A percentile compares a stretch with the other conserved stretches of the same genome.
phyloP scores from a whole-genome alignment of 1,140 invertebrate species.

The Bombus pyrosoma region DNA sequence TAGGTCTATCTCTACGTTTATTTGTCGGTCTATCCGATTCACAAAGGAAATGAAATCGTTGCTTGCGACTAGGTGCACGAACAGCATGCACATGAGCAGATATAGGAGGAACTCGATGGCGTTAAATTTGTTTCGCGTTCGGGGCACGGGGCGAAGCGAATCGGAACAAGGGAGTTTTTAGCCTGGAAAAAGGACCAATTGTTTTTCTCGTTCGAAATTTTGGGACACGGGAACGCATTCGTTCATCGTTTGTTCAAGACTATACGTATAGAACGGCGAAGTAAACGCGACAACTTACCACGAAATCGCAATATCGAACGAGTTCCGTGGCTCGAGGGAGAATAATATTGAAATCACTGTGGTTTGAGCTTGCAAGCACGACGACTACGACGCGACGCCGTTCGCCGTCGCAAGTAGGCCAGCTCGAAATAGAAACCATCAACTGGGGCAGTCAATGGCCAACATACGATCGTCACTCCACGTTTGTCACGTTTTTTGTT shows the following conservation, averaged over 20 bases:
- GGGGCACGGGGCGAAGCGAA: neutral
- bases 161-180: neutral
- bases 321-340: slow-evolving; percentile 43
- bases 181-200: slow-evolving; percentile 13
- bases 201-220: neutral
- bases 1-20: neutral
- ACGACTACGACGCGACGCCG: slow-evolving; percentile 44
- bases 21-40: neutral
- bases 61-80: neutral
- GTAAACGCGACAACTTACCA: slow-evolving; percentile 36
- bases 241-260: slow-evolving; percentile 13
- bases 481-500: slow-evolving; percentile 44
- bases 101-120: neutral
- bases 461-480: slow-evolving; percentile 59
- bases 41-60: too few species aligned
- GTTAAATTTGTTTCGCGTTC: neutral
- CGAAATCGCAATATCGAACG: slow-evolving; percentile 59
- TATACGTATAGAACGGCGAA: neutral
- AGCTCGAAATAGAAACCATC: slow-evolving; percentile 68
- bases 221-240: slow-evolving; percentile 22
- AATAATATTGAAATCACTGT: slow-evolving; percentile 68
- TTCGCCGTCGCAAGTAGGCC: slow-evolving; percentile 63
- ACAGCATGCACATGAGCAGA: neutral
- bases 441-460: slow-evolving; percentile 69
- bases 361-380: slow-evolving; percentile 41